Evolutionary conservation across 2,888 invertebrate genomes (phyloP).

Genomic region (Hipparchia semele): DNA sequence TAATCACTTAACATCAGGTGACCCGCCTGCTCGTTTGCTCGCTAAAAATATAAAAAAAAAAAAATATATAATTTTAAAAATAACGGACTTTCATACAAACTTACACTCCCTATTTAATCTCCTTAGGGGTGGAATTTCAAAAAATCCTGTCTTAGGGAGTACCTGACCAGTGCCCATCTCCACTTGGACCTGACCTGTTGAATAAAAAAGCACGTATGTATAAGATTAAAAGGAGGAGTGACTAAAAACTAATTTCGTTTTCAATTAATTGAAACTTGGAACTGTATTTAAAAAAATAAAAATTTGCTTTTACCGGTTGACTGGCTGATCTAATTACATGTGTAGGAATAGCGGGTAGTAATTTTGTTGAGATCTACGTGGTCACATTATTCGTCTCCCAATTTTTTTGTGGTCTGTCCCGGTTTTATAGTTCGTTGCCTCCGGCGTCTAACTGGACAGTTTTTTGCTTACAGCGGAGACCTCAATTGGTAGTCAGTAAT

Average conservation of each 20-base stretch:
- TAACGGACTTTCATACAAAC: too few species aligned
- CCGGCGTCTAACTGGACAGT: constrained; percentile 69
- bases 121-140: too few species aligned
- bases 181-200: background rate
- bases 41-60: too few species aligned
- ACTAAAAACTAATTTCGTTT: constrained; percentile 6
- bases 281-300: background rate
- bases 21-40: too few species aligned
- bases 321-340: constrained; percentile 15
- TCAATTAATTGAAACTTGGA: constrained; percentile 6
- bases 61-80: too few species aligned
- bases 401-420: constrained; percentile 60
- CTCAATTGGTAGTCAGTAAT: constrained; percentile 51
- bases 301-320: constrained; percentile 13
- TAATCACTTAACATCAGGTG: too few species aligned
- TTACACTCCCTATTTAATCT: too few species aligned
- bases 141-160: too few species aligned
- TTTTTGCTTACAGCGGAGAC: constrained; percentile 57
- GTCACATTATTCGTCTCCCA: constrained; percentile 44
- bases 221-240: background rate
- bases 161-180: too few species aligned
- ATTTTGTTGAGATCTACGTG: constrained; percentile 33
- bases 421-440: constrained; percentile 68
- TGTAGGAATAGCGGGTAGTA: constrained; percentile 14
- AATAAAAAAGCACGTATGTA: background rate